Conservation (phyloP, 2,113 vertebrate species). For the Hystrix brachyura region DNA sequence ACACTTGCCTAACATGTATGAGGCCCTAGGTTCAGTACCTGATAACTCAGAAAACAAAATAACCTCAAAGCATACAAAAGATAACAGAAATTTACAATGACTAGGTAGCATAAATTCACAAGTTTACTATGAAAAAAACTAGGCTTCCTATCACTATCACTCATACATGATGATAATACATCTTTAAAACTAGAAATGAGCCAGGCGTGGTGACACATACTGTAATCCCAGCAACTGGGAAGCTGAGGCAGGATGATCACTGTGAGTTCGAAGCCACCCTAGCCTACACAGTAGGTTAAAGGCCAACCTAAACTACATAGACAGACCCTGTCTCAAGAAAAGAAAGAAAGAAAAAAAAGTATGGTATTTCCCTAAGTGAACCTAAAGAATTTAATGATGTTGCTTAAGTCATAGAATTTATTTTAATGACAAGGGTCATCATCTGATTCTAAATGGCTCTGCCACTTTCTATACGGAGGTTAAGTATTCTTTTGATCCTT, state of each 20-base stretch:
- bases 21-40: not conserved
- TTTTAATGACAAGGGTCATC: conserved; percentile 6
- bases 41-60: not conserved
- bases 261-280: too few species aligned
- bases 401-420: conserved; percentile 57
- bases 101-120: conserved; percentile 34
- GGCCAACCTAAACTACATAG: too few species aligned
- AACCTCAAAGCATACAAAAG: conserved; percentile 19
- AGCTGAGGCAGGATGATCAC: too few species aligned
- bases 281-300: too few species aligned
- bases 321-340: too few species aligned
- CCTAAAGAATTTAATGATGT: conserved; percentile 12
- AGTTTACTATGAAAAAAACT: conserved; percentile 18
- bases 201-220: too few species aligned
- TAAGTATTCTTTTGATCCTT: not conserved
- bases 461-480: not conserved
- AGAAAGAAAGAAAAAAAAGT: too few species aligned
- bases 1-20: not conserved
- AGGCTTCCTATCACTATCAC: conserved; percentile 43
- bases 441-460: conserved; percentile 2
- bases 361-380: not conserved
- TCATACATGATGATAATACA: not conserved
- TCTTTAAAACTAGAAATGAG: conserved; percentile 17
- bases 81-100: conserved; percentile 44
- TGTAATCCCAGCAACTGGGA: too few species aligned